Conservation (phyloP, 2,113 vertebrate species). For the Gavia stellata region DNA sequence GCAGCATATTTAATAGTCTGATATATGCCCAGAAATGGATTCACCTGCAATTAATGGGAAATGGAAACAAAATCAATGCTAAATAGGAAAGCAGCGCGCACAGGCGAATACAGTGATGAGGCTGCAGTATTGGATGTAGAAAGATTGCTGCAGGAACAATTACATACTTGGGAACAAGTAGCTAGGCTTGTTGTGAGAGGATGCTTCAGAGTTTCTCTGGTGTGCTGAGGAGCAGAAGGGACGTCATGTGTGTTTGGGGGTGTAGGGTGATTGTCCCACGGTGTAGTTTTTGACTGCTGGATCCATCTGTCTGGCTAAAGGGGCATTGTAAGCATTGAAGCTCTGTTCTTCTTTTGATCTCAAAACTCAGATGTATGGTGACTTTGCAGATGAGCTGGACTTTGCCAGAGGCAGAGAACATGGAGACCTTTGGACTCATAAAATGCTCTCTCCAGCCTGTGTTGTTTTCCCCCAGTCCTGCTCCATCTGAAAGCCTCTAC, state of each 20-base stretch:
- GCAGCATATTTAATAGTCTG: background rate
- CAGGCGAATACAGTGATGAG: constrained; percentile 12
- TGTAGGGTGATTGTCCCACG: background rate
- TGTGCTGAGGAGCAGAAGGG: background rate
- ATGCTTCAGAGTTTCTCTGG: background rate
- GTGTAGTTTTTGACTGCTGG: background rate
- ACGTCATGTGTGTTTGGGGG: background rate
- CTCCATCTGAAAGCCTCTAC: background rate
- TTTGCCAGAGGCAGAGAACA: background rate
- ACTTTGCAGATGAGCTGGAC: background rate
- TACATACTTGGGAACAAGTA: background rate
- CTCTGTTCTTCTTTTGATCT: background rate
- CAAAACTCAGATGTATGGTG: background rate
- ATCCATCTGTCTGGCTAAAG: background rate
- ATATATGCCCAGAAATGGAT: background rate
- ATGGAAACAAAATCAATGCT: constrained; percentile 45
- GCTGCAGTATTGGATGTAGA: background rate
- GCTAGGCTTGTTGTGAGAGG: background rate
- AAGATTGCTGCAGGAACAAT: background rate
- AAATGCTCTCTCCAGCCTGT: background rate
- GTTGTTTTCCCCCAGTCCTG: background rate
- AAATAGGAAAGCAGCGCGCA: background rate
- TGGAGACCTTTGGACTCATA: background rate
- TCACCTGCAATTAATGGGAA: constrained; percentile 29
- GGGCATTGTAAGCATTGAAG: background rate